These are phyloP conservation scores for Emydocephalus ijimae DNA, from an alignment of 2,113 vertebrate species.

Conservation along the genomic window DNA sequence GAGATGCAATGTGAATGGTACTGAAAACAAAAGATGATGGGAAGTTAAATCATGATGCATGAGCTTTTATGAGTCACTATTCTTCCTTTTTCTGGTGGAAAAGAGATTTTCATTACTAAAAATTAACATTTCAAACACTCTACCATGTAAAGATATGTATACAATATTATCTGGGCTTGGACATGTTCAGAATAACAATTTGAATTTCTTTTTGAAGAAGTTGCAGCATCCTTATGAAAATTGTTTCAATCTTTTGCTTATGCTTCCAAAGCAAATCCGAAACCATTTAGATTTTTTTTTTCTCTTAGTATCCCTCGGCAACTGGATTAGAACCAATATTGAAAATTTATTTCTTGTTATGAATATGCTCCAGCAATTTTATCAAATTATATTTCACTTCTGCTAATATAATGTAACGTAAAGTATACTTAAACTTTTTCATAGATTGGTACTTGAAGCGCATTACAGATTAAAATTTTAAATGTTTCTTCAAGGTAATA, in stretches of 20 bases:
- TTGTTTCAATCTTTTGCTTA: not conserved
- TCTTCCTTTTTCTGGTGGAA: not conserved
- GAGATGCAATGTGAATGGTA: not conserved
- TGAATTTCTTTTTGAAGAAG: not conserved
- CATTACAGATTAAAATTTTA: conserved; percentile 31
- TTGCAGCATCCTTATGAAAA: not conserved
- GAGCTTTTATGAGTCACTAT: not conserved
- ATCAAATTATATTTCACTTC: conserved; percentile 44
- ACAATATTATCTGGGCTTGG: not conserved
- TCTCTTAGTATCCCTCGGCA: not conserved
- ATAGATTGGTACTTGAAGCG: conserved; percentile 30
- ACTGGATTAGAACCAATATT: conserved; percentile 26
- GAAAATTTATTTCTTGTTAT: conserved; percentile 9
- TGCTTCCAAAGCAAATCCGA: not conserved
- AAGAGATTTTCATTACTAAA: not conserved
- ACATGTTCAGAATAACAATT: not conserved
- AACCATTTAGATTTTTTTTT: not conserved
- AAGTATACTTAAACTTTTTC: conserved; percentile 38
- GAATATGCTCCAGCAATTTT: conserved; percentile 4
- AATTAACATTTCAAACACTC: not conserved
- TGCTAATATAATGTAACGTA: conserved; percentile 34
- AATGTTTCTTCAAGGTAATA: conserved; percentile 15
- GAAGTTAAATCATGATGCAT: not conserved
- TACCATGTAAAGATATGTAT: not conserved
- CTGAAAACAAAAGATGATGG: not conserved